phyloP scores from a whole-genome alignment of 2,797 vertebrate genomes.

The Chelonia mydas region DNA sequence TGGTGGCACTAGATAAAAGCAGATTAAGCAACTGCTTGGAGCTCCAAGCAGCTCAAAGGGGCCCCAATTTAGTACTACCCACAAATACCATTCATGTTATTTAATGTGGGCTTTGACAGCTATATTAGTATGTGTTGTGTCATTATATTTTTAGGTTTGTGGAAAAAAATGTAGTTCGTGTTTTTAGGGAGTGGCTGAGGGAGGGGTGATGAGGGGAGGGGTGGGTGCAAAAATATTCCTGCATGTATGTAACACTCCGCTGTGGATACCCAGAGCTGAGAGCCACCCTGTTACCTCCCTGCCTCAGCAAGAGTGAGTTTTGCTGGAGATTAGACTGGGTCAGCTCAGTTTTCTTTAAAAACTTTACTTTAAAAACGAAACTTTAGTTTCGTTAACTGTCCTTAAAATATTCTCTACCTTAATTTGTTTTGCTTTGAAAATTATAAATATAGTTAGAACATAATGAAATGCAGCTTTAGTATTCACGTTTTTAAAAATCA shows the following conservation, averaged over 20 bases:
- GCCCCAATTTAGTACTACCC: neutral
- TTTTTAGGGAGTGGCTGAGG: neutral
- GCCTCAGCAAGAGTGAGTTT: neutral
- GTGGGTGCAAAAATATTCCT: neutral
- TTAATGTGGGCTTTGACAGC: neutral
- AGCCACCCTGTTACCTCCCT: neutral
- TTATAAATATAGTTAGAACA: neutral
- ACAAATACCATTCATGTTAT: neutral
- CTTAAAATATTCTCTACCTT: neutral
- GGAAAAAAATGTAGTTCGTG: neutral
- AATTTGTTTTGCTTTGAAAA: slow-evolving; percentile 23
- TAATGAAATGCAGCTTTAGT: neutral
- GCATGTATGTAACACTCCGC: neutral
- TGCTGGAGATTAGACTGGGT: neutral
- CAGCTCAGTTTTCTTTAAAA: neutral
- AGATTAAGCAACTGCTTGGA: neutral
- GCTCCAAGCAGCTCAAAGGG: neutral
- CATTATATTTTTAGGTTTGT: neutral
- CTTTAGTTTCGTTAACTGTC: neutral
- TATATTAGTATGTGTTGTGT: neutral
- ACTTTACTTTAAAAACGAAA: too few species aligned
- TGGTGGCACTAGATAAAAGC: neutral
- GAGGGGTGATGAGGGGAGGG: neutral
- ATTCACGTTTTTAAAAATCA: neutral
- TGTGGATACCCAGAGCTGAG: neutral